Base-by-base conservation (phyloP, 2,113 vertebrate genomes). In the Esox niger region DNA sequence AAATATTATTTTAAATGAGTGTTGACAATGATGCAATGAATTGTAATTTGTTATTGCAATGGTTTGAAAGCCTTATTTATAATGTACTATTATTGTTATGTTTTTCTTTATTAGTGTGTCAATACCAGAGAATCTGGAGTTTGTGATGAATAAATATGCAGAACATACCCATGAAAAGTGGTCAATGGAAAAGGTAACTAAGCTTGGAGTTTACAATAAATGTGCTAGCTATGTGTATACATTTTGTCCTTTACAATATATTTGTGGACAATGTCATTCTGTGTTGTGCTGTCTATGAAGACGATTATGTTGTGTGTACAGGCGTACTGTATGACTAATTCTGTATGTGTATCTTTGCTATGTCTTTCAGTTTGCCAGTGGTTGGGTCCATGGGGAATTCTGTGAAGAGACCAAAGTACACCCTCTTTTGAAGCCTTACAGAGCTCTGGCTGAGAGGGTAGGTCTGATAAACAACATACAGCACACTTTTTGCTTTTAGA, bases 111-210 rank as follows among this genome's bases (percentile, higher is more conserved):
- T 61, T 64, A 98, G 96, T 74, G 90, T 95, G 60, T 91, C 85
- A 2, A 89, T 98, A 66, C 95, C 95, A 32, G 96, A 98, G 86
- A 88, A 92, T 62, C 83, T 98, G 64, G 95, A 98, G 67, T 93
- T 94, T 83, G 92, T 96, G 76, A 93, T 97, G 83, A 98, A 96
- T 84, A 98, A 96, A 78, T 98, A 96, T 11, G 95, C 96, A 55
- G 95, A 97, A 69, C 96, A 98, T 60, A 92, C 94, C 73, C 96
- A 98, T 58, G 96, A 98, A 82, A 98, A 94, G 66, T 98, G 96
- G 96, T 97, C 95, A 46, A 92, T 95, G 85, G 94, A 98, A 80
- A 98, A 97, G 95, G 96, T 89, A 82, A 25, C 15, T 52, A 31
- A 43, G 38, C 38, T 71, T 59, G 2, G 30, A 62, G 11, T 4